phyloP scores from a whole-genome alignment of 2,888 invertebrate genomes.

The Lepetodrilus schrolli region DNA sequence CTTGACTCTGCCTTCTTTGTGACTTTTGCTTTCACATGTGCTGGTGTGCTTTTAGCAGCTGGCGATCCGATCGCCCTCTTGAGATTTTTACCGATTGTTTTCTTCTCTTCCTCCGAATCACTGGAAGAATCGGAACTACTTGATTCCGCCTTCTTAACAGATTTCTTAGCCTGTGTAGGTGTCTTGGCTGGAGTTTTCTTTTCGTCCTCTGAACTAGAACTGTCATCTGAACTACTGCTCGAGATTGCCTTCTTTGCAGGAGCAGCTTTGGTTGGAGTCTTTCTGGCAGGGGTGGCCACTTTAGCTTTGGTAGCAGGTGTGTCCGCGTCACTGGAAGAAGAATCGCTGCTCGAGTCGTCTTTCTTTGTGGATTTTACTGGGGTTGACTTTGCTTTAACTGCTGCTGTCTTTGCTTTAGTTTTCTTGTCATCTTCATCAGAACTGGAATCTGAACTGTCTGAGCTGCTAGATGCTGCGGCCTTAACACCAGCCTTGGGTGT shows the following conservation, averaged over 20 bases:
- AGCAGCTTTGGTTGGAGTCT: constrained; percentile 3
- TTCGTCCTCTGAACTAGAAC: constrained; percentile 41
- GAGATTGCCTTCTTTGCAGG: constrained; percentile 30
- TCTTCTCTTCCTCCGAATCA: constrained; percentile 31
- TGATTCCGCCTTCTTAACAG: constrained; percentile 31
- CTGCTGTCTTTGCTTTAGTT: constrained; percentile 40
- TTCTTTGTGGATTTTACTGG: no score
- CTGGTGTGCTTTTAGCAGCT: constrained; percentile 32
- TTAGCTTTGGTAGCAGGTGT: no score
- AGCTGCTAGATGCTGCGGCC: constrained; percentile 31
- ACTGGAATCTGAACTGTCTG: constrained; percentile 29
- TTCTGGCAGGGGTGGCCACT: constrained; percentile 10
- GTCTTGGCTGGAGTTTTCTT: constrained; percentile 23
- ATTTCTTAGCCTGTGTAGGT: background rate
- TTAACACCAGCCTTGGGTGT: constrained; percentile 9
- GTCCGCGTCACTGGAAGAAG: no score
- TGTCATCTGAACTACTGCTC: constrained; percentile 34
- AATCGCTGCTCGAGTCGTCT: no score
- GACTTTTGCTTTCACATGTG: constrained; percentile 31
- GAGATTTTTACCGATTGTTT: constrained; percentile 28
- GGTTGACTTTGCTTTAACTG: no score
- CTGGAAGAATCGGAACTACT: constrained; percentile 32
- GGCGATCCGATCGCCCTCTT: constrained; percentile 28
- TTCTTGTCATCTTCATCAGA: constrained; percentile 37
- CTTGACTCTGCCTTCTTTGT: constrained; percentile 40